A percentile compares a stretch with the other conserved stretches of the same genome.
phyloP scores from a whole-genome alignment of 2,113 vertebrate genomes.

The Nesoenas mayeri region DNA sequence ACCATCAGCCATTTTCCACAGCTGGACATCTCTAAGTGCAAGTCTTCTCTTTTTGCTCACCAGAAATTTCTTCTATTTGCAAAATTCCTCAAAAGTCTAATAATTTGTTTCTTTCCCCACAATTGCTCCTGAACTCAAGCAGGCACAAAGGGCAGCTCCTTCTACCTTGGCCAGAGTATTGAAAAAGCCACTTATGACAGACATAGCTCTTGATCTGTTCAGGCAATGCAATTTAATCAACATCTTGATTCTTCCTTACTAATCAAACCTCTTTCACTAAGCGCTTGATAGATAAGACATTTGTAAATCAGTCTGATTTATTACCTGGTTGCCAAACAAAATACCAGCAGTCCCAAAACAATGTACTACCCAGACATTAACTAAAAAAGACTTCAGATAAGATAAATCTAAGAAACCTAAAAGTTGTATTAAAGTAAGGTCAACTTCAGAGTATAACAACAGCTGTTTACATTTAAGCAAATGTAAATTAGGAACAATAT shows the following conservation, averaged over 20 bases:
- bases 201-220: not conserved
- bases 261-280: not conserved
- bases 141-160: not conserved
- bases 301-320: not conserved
- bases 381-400: not conserved
- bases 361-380: not conserved
- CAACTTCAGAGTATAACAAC: not conserved
- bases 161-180: not conserved
- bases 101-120: not conserved
- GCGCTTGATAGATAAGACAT: not conserved
- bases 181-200: not conserved
- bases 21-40: not conserved
- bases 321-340: not conserved
- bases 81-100: not conserved
- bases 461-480: rapidly evolving
- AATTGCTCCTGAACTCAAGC: not conserved
- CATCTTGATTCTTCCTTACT: not conserved
- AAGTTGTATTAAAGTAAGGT: not conserved
- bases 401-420: not conserved
- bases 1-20: not conserved
- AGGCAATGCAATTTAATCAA: not conserved
- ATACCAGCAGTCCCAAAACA: not conserved
- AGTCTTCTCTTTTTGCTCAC: not conserved
- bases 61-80: not conserved
- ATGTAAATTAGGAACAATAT: not conserved